Percentiles rank a stretch among this genome's conserved stretches.
phyloP scores from a whole-genome alignment of 2,797 vertebrate genomes.

The Gambelia wislizenii region DNA sequence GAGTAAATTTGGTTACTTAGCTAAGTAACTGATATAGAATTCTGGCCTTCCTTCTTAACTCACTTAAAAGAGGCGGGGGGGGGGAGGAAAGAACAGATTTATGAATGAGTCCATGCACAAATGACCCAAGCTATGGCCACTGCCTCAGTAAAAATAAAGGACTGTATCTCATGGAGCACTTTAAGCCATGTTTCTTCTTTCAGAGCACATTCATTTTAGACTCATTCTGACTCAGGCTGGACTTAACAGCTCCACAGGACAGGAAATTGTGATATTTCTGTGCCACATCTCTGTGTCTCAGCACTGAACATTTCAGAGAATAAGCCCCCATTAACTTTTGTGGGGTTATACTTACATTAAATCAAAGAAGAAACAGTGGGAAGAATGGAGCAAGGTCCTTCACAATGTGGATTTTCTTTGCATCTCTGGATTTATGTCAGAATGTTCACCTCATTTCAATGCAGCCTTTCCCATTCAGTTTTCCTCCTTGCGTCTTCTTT shows the following conservation, averaged over 20 bases:
- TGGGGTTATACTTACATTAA: slow-evolving; percentile 41
- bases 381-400: slow-evolving; percentile 55
- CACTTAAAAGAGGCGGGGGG: no score
- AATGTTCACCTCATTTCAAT: slow-evolving; percentile 47
- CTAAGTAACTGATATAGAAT: no score
- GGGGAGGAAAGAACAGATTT: no score
- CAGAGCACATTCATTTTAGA: not conserved
- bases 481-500: slow-evolving; percentile 18
- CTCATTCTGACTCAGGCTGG: not conserved
- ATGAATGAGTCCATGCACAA: not conserved
- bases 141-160: no score
- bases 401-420: slow-evolving; percentile 55
- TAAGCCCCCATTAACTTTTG: not conserved
- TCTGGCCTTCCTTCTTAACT: no score
- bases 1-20: no score
- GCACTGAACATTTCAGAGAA: not conserved
- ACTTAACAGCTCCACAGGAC: not conserved
- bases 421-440: slow-evolving; percentile 64
- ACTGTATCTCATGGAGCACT: no score
- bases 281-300: not conserved
- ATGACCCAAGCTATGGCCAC: not conserved
- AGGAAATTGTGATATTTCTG: not conserved
- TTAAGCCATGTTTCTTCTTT: not conserved
- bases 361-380: slow-evolving; percentile 61
- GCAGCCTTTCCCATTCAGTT: slow-evolving; percentile 17